These are phyloP conservation scores for Metopolophium dirhodum DNA, from an alignment of 1,140 invertebrate species.

Conservation along the genomic window DNA sequence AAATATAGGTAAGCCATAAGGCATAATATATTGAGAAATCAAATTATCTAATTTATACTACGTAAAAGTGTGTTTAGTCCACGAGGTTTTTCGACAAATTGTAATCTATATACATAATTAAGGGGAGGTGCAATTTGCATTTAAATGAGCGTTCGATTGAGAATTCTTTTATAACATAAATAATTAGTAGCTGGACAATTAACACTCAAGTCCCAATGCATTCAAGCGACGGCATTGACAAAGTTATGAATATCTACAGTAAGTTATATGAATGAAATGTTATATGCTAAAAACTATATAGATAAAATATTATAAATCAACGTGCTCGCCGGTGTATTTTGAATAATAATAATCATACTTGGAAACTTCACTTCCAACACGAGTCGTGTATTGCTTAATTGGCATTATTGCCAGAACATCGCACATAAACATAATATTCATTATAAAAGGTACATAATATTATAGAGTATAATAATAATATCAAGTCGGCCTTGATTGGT, in stretches of 20 bases:
- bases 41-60: no score
- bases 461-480: not conserved
- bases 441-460: not conserved
- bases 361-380: not conserved
- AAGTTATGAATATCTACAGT: not conserved
- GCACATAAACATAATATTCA: not conserved
- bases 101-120: not conserved
- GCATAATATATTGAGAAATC: no score
- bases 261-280: not conserved
- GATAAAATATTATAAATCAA: no score
- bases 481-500: not conserved
- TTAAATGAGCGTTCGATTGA: not conserved
- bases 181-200: not conserved
- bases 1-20: no score
- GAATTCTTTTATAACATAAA: not conserved
- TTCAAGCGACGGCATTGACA: not conserved
- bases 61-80: no score
- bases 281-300: not conserved
- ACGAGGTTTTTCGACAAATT: no score
- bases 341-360: constrained; percentile 1
- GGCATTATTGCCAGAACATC: not conserved
- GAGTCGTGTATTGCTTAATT: not conserved
- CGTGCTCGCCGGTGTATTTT: not conserved
- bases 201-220: not conserved
- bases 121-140: not conserved